A percentile compares a stretch with the other conserved stretches of the same genome.
phyloP scores from a whole-genome alignment of 1,140 invertebrate genomes.

The Platyscapa corneri region DNA sequence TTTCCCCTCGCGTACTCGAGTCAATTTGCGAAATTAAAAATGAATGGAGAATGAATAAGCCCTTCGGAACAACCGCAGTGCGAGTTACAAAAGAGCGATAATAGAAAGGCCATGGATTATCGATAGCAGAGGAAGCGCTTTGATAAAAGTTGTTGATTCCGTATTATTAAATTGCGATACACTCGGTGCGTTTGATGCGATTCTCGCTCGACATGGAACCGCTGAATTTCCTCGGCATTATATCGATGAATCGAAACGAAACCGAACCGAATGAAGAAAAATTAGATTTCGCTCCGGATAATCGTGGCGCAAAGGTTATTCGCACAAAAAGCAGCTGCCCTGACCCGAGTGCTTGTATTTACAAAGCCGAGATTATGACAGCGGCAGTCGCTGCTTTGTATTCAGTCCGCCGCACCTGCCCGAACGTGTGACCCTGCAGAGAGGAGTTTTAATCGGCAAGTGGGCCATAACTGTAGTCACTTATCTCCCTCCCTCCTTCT shows the following conservation, averaged over 20 bases:
- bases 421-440: not conserved
- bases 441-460: constrained; percentile 36
- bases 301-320: too few relatives aligned
- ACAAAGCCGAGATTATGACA: too few relatives aligned
- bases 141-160: not conserved
- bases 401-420: constrained; percentile 20
- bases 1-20: not conserved
- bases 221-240: not conserved
- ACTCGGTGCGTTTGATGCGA: not conserved
- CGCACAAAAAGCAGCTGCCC: too few relatives aligned
- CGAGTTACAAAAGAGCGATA: not conserved
- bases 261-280: too few relatives aligned
- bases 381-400: not conserved
- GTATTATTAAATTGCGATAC: not conserved
- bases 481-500: not conserved
- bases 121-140: not conserved
- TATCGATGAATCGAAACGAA: too few relatives aligned
- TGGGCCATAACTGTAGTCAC: not conserved
- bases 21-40: not conserved
- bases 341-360: not conserved
- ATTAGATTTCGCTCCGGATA: too few relatives aligned
- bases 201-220: not conserved
- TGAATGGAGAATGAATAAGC: not conserved
- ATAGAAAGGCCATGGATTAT: not conserved
- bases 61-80: not conserved